phyloP scores from a whole-genome alignment of 2,888 invertebrate species.

The Lymantria dispar region DNA sequence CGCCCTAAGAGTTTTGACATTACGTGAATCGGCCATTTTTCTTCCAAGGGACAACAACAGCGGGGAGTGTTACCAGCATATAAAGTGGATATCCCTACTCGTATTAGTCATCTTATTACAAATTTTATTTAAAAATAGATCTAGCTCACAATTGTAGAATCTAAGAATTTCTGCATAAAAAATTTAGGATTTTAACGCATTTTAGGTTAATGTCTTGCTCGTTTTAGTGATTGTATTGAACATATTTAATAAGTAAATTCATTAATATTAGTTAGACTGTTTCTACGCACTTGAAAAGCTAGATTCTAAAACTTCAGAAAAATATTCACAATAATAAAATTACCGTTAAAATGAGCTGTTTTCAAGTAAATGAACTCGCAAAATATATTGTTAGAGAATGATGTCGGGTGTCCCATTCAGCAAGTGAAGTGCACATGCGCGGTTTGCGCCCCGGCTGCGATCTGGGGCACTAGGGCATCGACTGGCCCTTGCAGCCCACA shows the following conservation, averaged over 20 bases:
- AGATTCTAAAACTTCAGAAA: not conserved
- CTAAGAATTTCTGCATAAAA: too few species aligned
- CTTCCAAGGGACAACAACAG: constrained; percentile 62
- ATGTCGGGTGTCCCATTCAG: constrained; percentile 44
- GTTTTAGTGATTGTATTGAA: too few species aligned
- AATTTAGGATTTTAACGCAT: too few species aligned
- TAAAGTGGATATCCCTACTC: constrained; percentile 16
- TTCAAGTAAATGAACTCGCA: constrained; percentile 11
- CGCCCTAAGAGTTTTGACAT: constrained; percentile 70
- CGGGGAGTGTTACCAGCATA: constrained; percentile 52
- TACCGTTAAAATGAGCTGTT: constrained; percentile 25
- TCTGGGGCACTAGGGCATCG: constrained; percentile 73
- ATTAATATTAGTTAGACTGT: too few species aligned
- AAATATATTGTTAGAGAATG: constrained; percentile 23
- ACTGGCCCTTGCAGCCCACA: constrained; percentile 48
- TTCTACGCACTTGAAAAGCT: too few species aligned
- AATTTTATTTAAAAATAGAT: too few species aligned
- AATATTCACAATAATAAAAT: constrained; percentile 2
- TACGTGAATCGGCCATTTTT: constrained; percentile 73
- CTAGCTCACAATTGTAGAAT: too few species aligned
- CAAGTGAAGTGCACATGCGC: constrained; percentile 58
- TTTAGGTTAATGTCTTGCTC: too few species aligned
- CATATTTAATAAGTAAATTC: too few species aligned
- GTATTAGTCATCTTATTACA: constrained; percentile 21
- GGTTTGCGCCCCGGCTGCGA: constrained; percentile 34